Conservation (phyloP, 2,797 vertebrate genomes). For the Meda fulgida region DNA sequence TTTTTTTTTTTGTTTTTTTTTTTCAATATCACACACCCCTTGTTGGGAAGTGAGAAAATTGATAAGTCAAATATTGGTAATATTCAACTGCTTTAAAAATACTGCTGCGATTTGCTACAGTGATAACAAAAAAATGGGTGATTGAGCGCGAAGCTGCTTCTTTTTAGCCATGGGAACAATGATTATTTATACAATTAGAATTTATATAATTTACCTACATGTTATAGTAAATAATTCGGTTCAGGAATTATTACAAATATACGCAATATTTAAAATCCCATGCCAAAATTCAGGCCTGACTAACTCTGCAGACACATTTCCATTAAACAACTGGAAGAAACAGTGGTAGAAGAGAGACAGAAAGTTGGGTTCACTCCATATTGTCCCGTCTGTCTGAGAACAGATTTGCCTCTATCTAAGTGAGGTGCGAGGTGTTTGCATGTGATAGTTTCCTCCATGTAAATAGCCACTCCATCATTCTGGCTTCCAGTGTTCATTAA, state of each 20-base stretch:
- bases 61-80: background rate
- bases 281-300: background rate
- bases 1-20: no score
- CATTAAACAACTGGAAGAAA: background rate
- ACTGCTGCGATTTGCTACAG: background rate
- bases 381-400: slow-evolving; percentile 66
- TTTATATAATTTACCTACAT: background rate
- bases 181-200: background rate
- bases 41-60: background rate
- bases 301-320: background rate
- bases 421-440: slow-evolving; percentile 77
- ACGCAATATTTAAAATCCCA: background rate
- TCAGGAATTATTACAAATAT: background rate
- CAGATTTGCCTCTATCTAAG: slow-evolving; percentile 71
- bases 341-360: slow-evolving; percentile 55
- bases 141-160: background rate
- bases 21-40: background rate
- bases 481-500: slow-evolving; percentile 91
- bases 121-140: background rate
- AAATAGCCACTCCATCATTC: slow-evolving; percentile 96
- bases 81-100: background rate
- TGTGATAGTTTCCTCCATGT: slow-evolving; percentile 85
- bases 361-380: slow-evolving; percentile 2
- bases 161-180: background rate
- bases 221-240: background rate